Percentiles rank a stretch among this genome's conserved stretches.
Conservation (phyloP, 2,797 vertebrate species). For the Sciaenops ocellatus region DNA sequence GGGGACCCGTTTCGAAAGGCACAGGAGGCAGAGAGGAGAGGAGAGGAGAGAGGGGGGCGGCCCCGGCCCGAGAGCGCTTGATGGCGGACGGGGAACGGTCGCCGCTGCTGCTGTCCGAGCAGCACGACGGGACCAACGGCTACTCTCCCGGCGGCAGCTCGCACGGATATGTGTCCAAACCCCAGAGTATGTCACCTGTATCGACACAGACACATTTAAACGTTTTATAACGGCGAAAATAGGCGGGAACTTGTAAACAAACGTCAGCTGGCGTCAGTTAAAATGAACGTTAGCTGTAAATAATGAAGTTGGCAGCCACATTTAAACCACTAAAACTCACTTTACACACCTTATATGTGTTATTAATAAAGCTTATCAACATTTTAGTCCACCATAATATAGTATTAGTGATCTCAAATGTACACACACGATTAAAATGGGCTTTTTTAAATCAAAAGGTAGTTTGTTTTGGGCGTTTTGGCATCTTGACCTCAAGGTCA, state of each 20-base stretch:
- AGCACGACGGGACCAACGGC: slow-evolving; percentile 82
- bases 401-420: accelerated
- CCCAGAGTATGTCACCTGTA: slow-evolving; percentile 81
- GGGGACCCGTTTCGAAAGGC: background rate
- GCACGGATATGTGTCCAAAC: slow-evolving; percentile 73
- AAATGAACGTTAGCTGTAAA: too few species aligned
- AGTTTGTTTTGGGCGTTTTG: background rate
- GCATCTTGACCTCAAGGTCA: background rate
- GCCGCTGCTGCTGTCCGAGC: slow-evolving; percentile 89
- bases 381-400: too few species aligned
- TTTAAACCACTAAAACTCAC: too few species aligned
- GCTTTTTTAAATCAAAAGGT: background rate
- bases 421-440: background rate
- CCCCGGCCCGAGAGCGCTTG: slow-evolving; percentile 30
- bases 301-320: too few species aligned
- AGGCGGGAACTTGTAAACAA: too few species aligned
- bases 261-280: too few species aligned
- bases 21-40: too few species aligned
- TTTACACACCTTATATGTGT: too few species aligned
- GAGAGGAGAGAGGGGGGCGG: too few species aligned
- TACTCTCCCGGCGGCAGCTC: slow-evolving; percentile 76
- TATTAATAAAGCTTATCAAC: too few species aligned
- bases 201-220: too few species aligned
- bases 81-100: slow-evolving; percentile 92
- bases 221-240: too few species aligned